phyloP scores from a whole-genome alignment of 2,888 invertebrate genomes.

The Cylindroiulus punctatus region DNA sequence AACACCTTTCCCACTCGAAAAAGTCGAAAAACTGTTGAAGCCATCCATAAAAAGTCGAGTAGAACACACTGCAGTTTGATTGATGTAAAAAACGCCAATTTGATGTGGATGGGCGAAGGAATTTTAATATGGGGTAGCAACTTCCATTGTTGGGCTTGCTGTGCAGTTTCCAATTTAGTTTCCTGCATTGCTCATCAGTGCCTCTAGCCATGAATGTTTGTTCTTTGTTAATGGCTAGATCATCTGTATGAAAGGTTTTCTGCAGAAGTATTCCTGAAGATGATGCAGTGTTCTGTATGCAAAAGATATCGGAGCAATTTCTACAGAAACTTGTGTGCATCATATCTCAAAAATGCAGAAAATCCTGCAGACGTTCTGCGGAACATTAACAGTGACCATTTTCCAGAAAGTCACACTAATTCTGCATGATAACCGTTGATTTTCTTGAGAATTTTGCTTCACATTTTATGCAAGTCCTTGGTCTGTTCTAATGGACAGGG shows the following conservation, averaged over 20 bases:
- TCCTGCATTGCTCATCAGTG: neutral
- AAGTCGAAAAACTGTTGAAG: neutral
- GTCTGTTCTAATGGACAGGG: neutral
- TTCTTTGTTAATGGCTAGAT: neutral
- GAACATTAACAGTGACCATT: too few species aligned
- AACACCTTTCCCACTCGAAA: neutral
- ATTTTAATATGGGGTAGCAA: neutral
- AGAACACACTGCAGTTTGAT: neutral
- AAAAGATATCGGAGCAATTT: too few species aligned
- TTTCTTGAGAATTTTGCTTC: too few species aligned
- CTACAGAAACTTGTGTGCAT: too few species aligned
- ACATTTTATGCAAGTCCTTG: too few species aligned
- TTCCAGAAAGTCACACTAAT: too few species aligned
- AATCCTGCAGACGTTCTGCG: too few species aligned
- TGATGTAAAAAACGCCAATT: slow-evolving; percentile 2
- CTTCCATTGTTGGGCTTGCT: neutral
- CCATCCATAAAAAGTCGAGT: neutral
- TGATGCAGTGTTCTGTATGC: too few species aligned
- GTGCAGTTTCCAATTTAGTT: neutral
- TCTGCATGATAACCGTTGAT: too few species aligned
- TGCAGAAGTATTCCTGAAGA: too few species aligned
- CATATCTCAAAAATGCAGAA: too few species aligned
- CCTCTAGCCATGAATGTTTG: neutral
- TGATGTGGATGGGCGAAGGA: neutral
- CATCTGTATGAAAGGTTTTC: too few species aligned